A percentile compares a stretch with the other conserved stretches of the same genome.
phyloP scores from a whole-genome alignment of 2,797 vertebrate species.

The Gastrophryne carolinensis region DNA sequence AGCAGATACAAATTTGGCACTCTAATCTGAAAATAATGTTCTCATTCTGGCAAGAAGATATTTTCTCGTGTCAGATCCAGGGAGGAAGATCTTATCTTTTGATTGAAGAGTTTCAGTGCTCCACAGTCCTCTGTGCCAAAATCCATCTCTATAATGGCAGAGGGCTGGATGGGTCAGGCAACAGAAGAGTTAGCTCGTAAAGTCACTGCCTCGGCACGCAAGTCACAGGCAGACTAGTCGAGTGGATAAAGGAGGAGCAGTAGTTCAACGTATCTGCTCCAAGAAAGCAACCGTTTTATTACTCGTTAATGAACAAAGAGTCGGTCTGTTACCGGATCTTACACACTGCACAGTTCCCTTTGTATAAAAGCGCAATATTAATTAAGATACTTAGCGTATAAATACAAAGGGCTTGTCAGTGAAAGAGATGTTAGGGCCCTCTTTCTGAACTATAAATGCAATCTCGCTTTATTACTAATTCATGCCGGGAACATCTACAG shows the following conservation, averaged over 20 bases:
- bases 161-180: not conserved
- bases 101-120: not conserved
- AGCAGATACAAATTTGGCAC: too few relatives aligned
- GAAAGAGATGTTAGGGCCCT: slow-evolving; percentile 44
- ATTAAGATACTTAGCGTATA: slow-evolving; percentile 46
- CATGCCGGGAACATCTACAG: slow-evolving; percentile 14
- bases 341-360: not conserved
- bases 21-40: not conserved
- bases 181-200: not conserved
- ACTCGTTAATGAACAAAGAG: not conserved
- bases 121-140: not conserved
- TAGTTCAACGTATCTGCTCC: not conserved
- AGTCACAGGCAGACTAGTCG: not conserved
- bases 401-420: slow-evolving; percentile 42
- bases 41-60: not conserved
- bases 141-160: not conserved
- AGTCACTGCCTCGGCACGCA: not conserved
- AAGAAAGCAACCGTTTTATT: not conserved
- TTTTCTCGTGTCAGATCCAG: not conserved
- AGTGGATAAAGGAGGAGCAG: too few relatives aligned
- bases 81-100: not conserved
- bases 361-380: slow-evolving; percentile 39
- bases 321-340: not conserved
- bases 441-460: slow-evolving; percentile 51
- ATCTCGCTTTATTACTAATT: slow-evolving; percentile 48